phyloP scores from a whole-genome alignment of 1,140 invertebrate species.

The Cotesia vestalis region DNA sequence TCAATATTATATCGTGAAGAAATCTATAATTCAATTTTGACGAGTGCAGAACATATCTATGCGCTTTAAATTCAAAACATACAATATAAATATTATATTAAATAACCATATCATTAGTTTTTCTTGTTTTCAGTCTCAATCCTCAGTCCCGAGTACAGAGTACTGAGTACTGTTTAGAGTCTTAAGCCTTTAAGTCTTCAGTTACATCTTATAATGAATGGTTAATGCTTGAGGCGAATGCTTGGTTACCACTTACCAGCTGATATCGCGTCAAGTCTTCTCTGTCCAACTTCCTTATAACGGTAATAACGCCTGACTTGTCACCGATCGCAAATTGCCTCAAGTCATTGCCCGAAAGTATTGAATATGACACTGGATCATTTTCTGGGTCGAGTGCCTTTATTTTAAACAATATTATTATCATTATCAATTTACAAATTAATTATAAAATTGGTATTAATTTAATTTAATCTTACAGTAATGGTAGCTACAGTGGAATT shows the following conservation, averaged over 20 bases:
- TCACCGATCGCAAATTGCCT: conserved; percentile 85
- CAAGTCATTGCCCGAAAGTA: conserved; percentile 85
- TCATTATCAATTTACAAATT: conserved; percentile 8
- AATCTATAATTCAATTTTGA: too few species aligned
- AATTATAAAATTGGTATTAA: background rate
- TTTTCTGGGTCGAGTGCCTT: conserved; percentile 89
- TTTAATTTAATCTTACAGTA: conserved; percentile 59
- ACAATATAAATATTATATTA: background rate
- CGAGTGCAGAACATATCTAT: too few species aligned
- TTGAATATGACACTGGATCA: conserved; percentile 85
- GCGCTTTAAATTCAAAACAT: too few species aligned
- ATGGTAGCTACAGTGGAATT: conserved; percentile 83
- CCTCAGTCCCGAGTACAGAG: too few species aligned
- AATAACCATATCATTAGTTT: conserved; percentile 5
- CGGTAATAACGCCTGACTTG: conserved; percentile 82
- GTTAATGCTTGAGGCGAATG: conserved; percentile 25
- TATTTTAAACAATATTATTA: conserved; percentile 42
- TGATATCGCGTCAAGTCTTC: conserved; percentile 88
- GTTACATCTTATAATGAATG: conserved; percentile 34
- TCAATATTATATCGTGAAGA: too few species aligned
- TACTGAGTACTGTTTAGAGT: too few species aligned
- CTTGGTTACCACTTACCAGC: conserved; percentile 69
- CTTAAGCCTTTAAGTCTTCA: background rate
- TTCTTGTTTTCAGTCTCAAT: background rate
- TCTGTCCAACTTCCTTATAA: conserved; percentile 84